Base-by-base conservation (phyloP, 1,140 invertebrate genomes). In the Anastrepha obliqua region DNA sequence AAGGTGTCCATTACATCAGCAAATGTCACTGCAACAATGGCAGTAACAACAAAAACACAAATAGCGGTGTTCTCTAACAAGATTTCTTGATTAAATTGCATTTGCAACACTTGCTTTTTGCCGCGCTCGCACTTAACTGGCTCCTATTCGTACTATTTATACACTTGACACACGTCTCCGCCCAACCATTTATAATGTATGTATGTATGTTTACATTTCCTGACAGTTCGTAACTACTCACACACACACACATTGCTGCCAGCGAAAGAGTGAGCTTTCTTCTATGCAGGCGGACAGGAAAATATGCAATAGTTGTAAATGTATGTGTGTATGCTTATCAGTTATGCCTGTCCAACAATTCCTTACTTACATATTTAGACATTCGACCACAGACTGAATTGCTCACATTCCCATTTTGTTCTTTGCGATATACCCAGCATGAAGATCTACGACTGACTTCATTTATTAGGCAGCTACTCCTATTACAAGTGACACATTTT, bases 21-120 rank as follows among this genome's bases (percentile, higher is more conserved):
- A 70, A 70, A 4, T 11, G 4, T 67, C 1, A 9, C 7, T 11
- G 11, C 65, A 42, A 4, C 2, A 15, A 42, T 29, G 11, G 13
- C 29, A 29, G 29, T 1, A 29, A 29, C 29, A 29, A 29, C 0
- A 29, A 29, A 29, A 29, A 29, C 29, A 7, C 13, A 8, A 13
- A 58, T 7, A 8, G 58, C 58, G 13, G 13, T 70, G 20, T 39
- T 70, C 20, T 39, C 1, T 11, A 70, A 70, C 65, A 29, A 70
- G n/a, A 70, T 70, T 20, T 44, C 39, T 29, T 70, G 65, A 70
- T 70, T 70, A 44, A 70, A 70, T 70, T 70, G 65, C 39, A 70
- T 29, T 58, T 8, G 7, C 58, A 70, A 70, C 29, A n/a, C 13
- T 58, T 58, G 29, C 6, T 70, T 42, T 70, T 15, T 39, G 20